A percentile compares a stretch with the other conserved stretches of the same genome.
These are phyloP conservation scores for Galemys pyrenaicus DNA, from an alignment of 2,113 vertebrate species.

Conservation along the genomic window DNA sequence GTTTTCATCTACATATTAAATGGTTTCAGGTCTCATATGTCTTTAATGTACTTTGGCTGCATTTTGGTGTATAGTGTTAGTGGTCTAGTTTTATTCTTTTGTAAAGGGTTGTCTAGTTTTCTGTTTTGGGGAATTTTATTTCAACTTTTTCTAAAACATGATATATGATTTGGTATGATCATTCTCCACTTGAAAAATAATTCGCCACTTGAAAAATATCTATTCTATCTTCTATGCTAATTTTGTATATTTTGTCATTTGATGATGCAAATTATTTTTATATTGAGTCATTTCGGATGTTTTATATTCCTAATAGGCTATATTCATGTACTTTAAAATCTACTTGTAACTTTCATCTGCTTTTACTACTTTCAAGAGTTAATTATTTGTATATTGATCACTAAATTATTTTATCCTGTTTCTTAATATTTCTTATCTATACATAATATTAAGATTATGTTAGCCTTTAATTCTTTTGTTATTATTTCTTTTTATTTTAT, in stretches of 20 bases:
- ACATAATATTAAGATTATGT: background rate
- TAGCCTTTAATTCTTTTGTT: background rate
- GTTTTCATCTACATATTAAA: too few relatives aligned
- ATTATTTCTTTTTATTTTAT: background rate
- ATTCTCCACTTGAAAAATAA: background rate
- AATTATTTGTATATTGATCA: background rate
- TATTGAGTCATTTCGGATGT: background rate
- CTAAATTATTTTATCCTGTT: background rate
- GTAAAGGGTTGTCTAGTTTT: too few relatives aligned
- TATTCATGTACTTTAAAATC: background rate
- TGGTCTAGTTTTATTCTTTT: too few relatives aligned
- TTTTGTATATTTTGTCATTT: background rate
- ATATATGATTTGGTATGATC: background rate
- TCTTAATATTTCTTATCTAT: background rate
- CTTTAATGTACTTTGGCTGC: too few relatives aligned
- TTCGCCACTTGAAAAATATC: background rate
- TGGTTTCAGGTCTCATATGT: too few relatives aligned
- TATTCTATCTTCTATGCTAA: background rate
- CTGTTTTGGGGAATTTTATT: background rate
- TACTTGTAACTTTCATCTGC: background rate
- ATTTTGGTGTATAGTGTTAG: too few relatives aligned
- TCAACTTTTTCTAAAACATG: background rate
- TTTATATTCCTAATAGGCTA: background rate
- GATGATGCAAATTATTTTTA: background rate
- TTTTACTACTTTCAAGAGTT: background rate